phyloP scores from a whole-genome alignment of 2,797 vertebrate genomes.

The Huso huso region DNA sequence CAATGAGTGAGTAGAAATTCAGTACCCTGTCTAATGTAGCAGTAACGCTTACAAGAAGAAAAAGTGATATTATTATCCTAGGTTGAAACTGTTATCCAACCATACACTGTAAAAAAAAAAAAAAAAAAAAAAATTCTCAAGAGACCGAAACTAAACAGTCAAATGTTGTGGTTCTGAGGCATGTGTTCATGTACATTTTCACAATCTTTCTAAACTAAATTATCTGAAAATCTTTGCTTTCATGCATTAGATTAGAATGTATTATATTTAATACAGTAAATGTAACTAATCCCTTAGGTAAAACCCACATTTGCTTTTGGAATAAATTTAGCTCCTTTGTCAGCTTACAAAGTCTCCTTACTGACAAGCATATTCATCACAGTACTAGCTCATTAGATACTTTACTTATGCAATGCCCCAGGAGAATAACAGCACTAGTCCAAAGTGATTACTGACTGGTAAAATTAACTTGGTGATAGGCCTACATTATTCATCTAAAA shows the following conservation, averaged over 20 bases:
- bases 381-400: neutral
- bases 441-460: constrained; percentile 15
- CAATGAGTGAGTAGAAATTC: too few species aligned
- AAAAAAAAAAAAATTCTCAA: too few species aligned
- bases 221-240: neutral
- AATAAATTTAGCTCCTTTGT: neutral
- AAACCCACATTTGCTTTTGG: neutral
- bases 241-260: neutral
- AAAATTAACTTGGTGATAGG: neutral
- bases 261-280: neutral
- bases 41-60: too few species aligned
- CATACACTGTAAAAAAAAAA: too few species aligned
- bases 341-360: constrained; percentile 2
- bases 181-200: too few species aligned
- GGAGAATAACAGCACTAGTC: constrained; percentile 10
- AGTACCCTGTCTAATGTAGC: too few species aligned
- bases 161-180: too few species aligned
- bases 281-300: neutral
- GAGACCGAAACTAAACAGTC: too few species aligned
- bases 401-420: constrained; percentile 9
- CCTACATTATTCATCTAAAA: neutral
- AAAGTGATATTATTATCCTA: too few species aligned
- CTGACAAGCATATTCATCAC: constrained; percentile 5
- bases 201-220: too few species aligned
- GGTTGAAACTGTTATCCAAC: too few species aligned